Conservation (phyloP, 2,888 invertebrate species). For the Acanthopleura granulata region DNA sequence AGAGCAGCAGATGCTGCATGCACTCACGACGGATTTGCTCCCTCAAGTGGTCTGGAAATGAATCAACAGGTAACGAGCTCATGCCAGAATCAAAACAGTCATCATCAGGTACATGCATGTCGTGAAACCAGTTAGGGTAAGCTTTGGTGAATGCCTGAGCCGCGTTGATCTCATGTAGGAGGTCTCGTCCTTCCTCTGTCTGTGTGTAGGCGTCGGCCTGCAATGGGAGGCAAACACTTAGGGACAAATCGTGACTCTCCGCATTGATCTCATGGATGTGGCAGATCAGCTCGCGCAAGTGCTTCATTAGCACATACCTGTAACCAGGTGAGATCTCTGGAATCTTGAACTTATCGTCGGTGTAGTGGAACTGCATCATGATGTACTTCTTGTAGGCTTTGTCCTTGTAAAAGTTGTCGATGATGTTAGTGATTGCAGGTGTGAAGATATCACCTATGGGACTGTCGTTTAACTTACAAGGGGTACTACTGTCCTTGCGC, state of each 20-base stretch:
- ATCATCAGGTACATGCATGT: not conserved
- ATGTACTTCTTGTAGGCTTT: constrained; percentile 31
- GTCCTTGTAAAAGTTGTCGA: constrained; percentile 31
- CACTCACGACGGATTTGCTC: not conserved
- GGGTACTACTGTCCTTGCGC: not conserved
- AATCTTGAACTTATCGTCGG: constrained; percentile 29
- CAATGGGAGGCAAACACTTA: not conserved
- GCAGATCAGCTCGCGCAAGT: constrained; percentile 36
- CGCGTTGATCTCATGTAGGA: not conserved
- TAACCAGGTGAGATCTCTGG: constrained; percentile 36
- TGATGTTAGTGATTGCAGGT: constrained; percentile 32
- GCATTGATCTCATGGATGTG: constrained; percentile 32
- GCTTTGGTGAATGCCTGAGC: not conserved
- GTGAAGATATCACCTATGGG: constrained; percentile 16
- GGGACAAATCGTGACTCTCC: not conserved
- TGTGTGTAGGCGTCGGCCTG: not conserved
- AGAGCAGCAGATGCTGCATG: not conserved
- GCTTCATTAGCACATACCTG: constrained; percentile 35
- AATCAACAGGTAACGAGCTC: not conserved
- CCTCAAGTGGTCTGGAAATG: not conserved
- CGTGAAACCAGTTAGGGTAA: not conserved
- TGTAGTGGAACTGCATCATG: constrained; percentile 37
- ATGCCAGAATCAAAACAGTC: constrained; percentile 12
- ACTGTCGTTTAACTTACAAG: not conserved
- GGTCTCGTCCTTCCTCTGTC: not conserved